Conservation (phyloP, 1,140 invertebrate species). For the Zophobas atratus region DNA sequence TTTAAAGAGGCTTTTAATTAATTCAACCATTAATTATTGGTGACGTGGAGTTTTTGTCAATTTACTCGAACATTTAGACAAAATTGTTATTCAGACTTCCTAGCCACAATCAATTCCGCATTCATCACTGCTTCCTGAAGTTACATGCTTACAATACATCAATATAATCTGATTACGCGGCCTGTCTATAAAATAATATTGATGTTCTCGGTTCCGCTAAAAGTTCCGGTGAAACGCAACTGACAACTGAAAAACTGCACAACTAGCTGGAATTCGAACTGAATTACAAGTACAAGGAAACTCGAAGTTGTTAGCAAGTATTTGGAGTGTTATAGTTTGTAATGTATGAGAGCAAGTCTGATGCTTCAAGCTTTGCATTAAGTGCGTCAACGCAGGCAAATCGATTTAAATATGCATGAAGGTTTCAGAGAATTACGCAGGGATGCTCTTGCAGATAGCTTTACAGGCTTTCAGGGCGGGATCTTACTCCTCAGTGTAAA, state of each 20-base stretch:
- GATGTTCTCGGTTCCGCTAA: slow-evolving; percentile 9
- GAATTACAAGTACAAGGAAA: slow-evolving; percentile 12
- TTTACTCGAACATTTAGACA: slow-evolving; percentile 33
- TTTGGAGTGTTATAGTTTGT: slow-evolving; percentile 36
- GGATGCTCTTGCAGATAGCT: neutral
- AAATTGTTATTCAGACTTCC: slow-evolving; percentile 26
- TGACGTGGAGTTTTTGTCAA: slow-evolving; percentile 40
- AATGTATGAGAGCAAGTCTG: slow-evolving; percentile 33
- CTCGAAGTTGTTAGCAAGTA: slow-evolving; percentile 34
- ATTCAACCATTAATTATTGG: slow-evolving; percentile 34
- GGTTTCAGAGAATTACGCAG: slow-evolving; percentile 31
- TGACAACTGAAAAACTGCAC: slow-evolving; percentile 7
- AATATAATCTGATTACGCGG: slow-evolving; percentile 35
- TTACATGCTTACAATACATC: slow-evolving; percentile 41
- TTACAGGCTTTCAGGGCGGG: too few species aligned
- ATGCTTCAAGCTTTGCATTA: slow-evolving; percentile 32
- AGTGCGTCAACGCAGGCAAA: slow-evolving; percentile 34
- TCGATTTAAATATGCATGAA: slow-evolving; percentile 39
- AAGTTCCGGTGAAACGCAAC: neutral
- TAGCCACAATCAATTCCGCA: slow-evolving; percentile 24
- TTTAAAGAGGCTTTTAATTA: slow-evolving; percentile 36
- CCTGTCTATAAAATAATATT: slow-evolving; percentile 42
- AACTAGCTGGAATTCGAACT: slow-evolving; percentile 9
- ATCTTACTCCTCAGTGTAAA: too few species aligned
- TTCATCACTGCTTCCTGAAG: slow-evolving; percentile 41